Conservation (phyloP, 1,140 invertebrate species). For the Diorhabda sublineata region DNA sequence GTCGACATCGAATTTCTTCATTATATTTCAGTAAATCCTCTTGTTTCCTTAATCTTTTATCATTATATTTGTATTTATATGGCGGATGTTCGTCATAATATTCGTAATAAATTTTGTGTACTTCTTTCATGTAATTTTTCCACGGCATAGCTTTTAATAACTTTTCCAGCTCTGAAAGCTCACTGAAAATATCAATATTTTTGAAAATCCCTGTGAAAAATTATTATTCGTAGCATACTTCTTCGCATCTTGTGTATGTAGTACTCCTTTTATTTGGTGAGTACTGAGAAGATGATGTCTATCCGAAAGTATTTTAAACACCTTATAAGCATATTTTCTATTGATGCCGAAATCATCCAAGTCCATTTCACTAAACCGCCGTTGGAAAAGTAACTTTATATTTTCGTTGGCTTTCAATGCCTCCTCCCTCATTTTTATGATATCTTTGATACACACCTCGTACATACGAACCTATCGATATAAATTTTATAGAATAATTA, state of each 20-base stretch:
- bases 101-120: constrained; percentile 22
- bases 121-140: constrained; percentile 28
- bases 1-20: constrained; percentile 8
- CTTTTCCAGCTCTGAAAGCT: constrained; percentile 30
- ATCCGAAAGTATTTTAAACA: constrained; percentile 29
- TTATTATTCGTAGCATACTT: neutral
- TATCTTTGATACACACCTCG: constrained; percentile 5
- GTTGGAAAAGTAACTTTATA: neutral
- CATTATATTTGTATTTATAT: constrained; percentile 19
- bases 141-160: constrained; percentile 24
- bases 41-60: constrained; percentile 18
- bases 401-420: constrained; percentile 7
- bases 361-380: neutral
- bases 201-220: neutral
- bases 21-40: constrained; percentile 24
- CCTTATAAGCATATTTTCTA: constrained; percentile 13
- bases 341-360: constrained; percentile 6
- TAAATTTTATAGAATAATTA: neutral
- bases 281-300: constrained; percentile 33
- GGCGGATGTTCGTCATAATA: constrained; percentile 6
- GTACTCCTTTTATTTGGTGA: constrained; percentile 23
- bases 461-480: constrained; percentile 2
- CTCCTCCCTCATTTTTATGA: constrained; percentile 3
- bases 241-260: constrained; percentile 19
- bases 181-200: constrained; percentile 21